phyloP scores from a whole-genome alignment of 2,888 invertebrate genomes.

The Rhaphigaster nebulosa region DNA sequence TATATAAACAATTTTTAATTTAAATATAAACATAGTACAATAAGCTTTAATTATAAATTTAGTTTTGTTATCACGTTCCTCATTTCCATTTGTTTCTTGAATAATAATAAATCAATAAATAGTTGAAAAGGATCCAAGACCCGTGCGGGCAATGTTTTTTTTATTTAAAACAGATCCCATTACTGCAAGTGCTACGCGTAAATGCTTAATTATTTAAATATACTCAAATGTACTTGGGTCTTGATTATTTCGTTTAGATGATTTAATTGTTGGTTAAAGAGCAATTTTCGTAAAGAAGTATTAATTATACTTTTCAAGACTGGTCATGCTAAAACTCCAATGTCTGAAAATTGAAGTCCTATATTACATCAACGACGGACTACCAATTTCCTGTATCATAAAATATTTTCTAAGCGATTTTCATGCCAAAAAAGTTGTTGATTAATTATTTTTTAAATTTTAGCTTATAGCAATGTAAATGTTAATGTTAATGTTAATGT shows the following conservation, averaged over 20 bases:
- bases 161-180: not conserved
- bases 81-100: not conserved
- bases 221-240: not conserved
- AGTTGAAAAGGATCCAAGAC: conserved; percentile 26
- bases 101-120: not conserved
- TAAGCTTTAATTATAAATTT: not conserved
- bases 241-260: not conserved
- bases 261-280: not conserved
- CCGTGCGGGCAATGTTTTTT: not conserved
- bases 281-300: too few species aligned
- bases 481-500: too few species aligned
- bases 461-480: too few species aligned
- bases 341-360: too few species aligned
- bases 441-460: too few species aligned
- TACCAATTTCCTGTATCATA: too few species aligned
- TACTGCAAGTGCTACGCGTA: too few species aligned
- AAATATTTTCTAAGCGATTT: too few species aligned
- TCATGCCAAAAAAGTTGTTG: too few species aligned
- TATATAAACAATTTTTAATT: not conserved
- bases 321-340: too few species aligned
- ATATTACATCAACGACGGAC: too few species aligned
- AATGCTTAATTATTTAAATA: not conserved
- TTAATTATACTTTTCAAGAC: too few species aligned
- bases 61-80: not conserved
- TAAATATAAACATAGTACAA: not conserved